A percentile compares a stretch with the other conserved stretches of the same genome.
Conservation (phyloP, 1,140 invertebrate species). For the Cydia pomonella region DNA sequence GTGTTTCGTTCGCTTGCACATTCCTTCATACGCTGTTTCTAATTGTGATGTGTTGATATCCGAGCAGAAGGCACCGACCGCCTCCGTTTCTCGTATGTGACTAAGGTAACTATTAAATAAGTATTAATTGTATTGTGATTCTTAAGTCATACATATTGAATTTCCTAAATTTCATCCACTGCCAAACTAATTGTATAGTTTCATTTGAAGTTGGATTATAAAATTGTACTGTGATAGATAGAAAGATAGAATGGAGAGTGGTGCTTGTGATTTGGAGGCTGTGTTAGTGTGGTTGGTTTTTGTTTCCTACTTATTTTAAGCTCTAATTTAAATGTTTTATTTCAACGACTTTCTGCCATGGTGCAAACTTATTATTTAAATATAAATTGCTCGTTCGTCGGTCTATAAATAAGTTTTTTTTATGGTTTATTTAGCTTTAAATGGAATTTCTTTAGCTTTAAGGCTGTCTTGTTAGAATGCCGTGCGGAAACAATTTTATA, state of each 20-base stretch:
- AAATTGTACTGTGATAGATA: conserved; percentile 65
- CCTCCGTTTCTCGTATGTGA: conserved; percentile 67
- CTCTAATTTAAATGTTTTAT: conserved; percentile 7
- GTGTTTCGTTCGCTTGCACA: not conserved
- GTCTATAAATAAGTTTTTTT: not conserved
- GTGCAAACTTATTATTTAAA: conserved; percentile 21
- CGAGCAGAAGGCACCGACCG: conserved; percentile 56
- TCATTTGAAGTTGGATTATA: conserved; percentile 60
- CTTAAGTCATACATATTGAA: conserved; percentile 67
- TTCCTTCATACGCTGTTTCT: not conserved
- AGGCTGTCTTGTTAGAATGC: conserved; percentile 43
- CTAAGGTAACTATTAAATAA: conserved; percentile 73
- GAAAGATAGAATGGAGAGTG: conserved; percentile 59
- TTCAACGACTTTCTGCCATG: conserved; percentile 13
- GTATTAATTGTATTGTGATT: conserved; percentile 78
- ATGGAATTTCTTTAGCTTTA: conserved; percentile 59
- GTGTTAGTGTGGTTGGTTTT: conserved; percentile 40
- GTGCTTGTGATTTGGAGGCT: conserved; percentile 46
- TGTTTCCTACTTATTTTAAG: conserved; percentile 24
- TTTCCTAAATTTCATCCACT: conserved; percentile 60
- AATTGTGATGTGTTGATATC: not conserved
- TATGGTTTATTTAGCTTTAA: conserved; percentile 42
- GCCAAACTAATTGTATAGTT: conserved; percentile 59
- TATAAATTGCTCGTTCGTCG: not conserved
- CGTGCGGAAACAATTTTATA: conserved; percentile 40